Evolutionary conservation across 2,113 vertebrate species (phyloP), one percentile per base, ranked within the genome.

Genomic region (Cinclus mexicanus): DNA sequence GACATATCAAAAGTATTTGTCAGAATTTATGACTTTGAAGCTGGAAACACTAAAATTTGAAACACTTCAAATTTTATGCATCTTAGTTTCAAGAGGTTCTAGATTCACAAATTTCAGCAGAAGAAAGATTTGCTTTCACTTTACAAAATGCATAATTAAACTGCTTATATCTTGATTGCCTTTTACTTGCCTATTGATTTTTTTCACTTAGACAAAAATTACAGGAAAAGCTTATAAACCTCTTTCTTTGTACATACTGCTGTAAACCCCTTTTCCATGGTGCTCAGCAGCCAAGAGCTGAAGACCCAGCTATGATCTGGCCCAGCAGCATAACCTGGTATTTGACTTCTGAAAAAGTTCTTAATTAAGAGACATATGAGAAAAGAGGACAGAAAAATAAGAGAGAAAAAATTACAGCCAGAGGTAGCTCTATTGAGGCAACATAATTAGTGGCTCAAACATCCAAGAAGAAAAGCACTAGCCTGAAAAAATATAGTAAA

Each of bases 191-290:
- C 20, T 67, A 4, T 31, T 70, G 26, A 20, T 4, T n/a, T 86
- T 87, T 74, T 87, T 61, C 28, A 52, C 24, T 37, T 25, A 44
- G 23, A 82, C 1, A 55, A 52, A 85, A 85, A 70, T 35, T 47
- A 26, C 0, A 0, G 39, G 4, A 8, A 63, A 67, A 42, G 1
- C 3, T 52, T 72, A 53, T n/a, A 75, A 61, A 53, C 1, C 3
- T 75, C 10, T 67, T 70, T 49, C 6, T 67, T 61, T 52, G 15
- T 15, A 78, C 70, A 57, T 14, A 59, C 3, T 19, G 2, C 15
- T 84, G 14, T 71, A 78, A 87, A 23, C 0, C 1, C 6, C 15
- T 71, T 61, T 82, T 75, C 18, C 16, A 10, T 13, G 26, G 14
- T 37, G 7, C 4, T 84, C 13, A 46, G 14, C 17, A 61, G n/a